A percentile compares a stretch with the other conserved stretches of the same genome.
phyloP scores from a whole-genome alignment of 1,140 invertebrate species.

The Bombus sibiricus region DNA sequence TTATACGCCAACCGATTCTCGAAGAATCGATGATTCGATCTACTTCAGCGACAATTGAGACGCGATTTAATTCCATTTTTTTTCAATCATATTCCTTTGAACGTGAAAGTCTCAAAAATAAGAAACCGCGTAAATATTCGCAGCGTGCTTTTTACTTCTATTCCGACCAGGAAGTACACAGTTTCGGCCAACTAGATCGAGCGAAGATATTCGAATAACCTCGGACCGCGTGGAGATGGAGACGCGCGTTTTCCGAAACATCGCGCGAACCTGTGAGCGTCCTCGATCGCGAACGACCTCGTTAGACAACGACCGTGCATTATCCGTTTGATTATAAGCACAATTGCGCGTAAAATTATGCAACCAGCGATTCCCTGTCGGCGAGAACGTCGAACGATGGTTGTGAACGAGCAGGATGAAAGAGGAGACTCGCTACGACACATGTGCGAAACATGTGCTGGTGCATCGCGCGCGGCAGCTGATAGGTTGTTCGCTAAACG shows the following conservation, averaged over 20 bases:
- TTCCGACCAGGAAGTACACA: not conserved
- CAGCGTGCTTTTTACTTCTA: no score
- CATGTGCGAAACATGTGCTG: not conserved
- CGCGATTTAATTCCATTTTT: no score
- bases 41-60: no score
- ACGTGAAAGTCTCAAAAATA: no score
- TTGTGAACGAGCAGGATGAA: not conserved
- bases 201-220: not conserved
- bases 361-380: constrained; percentile 2
- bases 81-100: accelerated
- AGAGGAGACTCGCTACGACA: not conserved
- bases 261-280: not conserved
- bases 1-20: no score
- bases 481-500: not conserved
- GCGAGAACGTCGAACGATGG: not conserved
- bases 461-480: not conserved
- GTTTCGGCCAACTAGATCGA: not conserved
- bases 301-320: not conserved
- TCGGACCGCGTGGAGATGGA: no score
- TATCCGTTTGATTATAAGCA: constrained; percentile 22
- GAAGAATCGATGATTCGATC: no score
- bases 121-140: no score
- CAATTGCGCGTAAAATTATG: constrained; percentile 32
- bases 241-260: not conserved
- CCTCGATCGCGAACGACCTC: not conserved